phyloP scores from a whole-genome alignment of 2,113 vertebrate species.

The Alosa alosa region DNA sequence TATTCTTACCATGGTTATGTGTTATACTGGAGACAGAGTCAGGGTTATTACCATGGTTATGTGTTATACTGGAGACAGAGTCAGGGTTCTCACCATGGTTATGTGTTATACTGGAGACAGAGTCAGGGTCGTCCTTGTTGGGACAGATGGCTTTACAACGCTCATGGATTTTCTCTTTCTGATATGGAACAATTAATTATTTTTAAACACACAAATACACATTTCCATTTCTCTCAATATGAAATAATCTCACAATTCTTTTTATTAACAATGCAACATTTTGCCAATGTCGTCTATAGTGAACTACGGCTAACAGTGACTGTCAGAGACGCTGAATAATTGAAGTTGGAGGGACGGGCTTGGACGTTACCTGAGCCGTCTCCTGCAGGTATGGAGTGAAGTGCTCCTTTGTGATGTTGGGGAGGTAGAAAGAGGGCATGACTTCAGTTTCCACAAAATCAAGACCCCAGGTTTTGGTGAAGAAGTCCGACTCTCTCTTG shows the following conservation, averaged over 20 bases:
- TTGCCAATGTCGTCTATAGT: neutral
- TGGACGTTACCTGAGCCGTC: slow-evolving; percentile 79
- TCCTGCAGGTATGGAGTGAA: slow-evolving; percentile 88
- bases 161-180: slow-evolving; percentile 93
- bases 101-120: slow-evolving; percentile 72
- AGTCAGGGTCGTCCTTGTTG: slow-evolving; percentile 83
- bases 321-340: slow-evolving; percentile 1
- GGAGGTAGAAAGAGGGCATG: slow-evolving; percentile 91
- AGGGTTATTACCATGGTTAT: slow-evolving; percentile 50
- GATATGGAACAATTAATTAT: slow-evolving; percentile 41
- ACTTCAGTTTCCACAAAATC: slow-evolving; percentile 95
- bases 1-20: slow-evolving; percentile 71
- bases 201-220: neutral
- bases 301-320: neutral
- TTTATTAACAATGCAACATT: neutral
- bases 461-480: slow-evolving; percentile 98
- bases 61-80: no score
- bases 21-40: slow-evolving; percentile 73
- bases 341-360: neutral
- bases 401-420: slow-evolving; percentile 89
- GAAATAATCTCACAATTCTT: no score
- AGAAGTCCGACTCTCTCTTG: slow-evolving; percentile 98
- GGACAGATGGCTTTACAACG: slow-evolving; percentile 87
- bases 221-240: neutral
- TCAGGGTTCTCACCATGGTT: slow-evolving; percentile 64